Percentiles rank a stretch among this genome's conserved stretches.
Evolutionary conservation across 2,113 vertebrate species (phyloP).

Genomic region (Leptosomus discolor): DNA sequence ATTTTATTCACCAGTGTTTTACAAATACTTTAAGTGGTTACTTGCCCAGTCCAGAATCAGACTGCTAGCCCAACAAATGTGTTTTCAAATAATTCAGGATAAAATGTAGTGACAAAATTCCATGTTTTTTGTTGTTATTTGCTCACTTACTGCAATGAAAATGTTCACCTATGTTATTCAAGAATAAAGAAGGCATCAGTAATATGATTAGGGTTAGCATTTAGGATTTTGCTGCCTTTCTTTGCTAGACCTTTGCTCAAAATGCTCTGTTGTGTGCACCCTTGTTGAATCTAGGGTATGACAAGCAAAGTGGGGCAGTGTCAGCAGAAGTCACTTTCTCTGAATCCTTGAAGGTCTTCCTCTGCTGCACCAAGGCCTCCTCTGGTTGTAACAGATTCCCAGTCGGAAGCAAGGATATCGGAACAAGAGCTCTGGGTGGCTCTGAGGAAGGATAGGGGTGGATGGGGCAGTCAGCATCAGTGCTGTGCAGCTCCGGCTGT

Average conservation of each 20-base stretch:
- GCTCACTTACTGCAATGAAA: not conserved
- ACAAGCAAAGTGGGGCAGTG: not conserved
- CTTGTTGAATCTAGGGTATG: not conserved
- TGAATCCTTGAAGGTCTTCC: not conserved
- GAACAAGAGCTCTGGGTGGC: not conserved
- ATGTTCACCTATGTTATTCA: not conserved
- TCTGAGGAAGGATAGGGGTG: not conserved
- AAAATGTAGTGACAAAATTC: not conserved
- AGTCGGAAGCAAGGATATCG: not conserved
- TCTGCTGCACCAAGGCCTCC: not conserved
- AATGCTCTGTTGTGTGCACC: not conserved
- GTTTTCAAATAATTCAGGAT: not conserved
- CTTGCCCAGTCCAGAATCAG: not conserved
- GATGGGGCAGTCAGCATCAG: not conserved
- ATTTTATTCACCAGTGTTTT: not conserved
- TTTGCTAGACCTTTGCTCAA: not conserved
- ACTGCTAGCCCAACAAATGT: not conserved
- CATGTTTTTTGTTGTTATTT: not conserved
- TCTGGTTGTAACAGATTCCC: not conserved
- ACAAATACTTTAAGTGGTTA: not conserved
- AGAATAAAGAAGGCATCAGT: not conserved
- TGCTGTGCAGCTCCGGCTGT: not conserved
- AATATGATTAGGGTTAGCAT: not conserved
- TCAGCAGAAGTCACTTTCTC: not conserved
- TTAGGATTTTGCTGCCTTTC: not conserved